These are phyloP conservation scores for Phoxinus phoxinus DNA, from an alignment of 2,113 vertebrate species.

Conservation along the genomic window DNA sequence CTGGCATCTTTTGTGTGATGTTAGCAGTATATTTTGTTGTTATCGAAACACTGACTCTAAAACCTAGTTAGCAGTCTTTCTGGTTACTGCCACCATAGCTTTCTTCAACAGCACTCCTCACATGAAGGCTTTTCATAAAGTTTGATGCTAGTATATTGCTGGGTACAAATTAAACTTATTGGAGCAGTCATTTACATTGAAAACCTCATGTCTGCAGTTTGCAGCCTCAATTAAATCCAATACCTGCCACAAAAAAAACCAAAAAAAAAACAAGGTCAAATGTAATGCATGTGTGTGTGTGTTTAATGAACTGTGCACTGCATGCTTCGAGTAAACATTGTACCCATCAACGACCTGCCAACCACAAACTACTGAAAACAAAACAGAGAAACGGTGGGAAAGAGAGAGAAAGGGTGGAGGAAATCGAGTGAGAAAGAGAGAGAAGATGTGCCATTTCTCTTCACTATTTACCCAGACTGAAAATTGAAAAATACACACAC, in stretches of 20 bases:
- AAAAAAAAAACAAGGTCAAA: constrained; percentile 17
- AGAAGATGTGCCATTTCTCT: neutral
- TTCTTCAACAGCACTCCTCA: neutral
- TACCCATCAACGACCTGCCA: constrained; percentile 25
- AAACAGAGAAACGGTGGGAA: constrained; percentile 36
- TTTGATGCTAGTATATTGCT: neutral
- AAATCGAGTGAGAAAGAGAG: constrained; percentile 18
- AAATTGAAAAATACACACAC: too few relatives aligned
- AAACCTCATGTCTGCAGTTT: too few relatives aligned
- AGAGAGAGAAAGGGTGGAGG: neutral
- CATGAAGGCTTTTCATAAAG: neutral
- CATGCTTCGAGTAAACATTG: constrained; percentile 19
- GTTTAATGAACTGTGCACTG: neutral
- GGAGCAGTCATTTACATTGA: neutral
- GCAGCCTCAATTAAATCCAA: neutral
- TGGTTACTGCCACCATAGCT: neutral
- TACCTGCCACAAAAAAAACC: neutral
- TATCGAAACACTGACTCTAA: neutral
- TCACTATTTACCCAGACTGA: neutral
- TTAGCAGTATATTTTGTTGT: neutral
- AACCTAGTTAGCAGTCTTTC: neutral
- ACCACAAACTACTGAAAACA: constrained; percentile 55
- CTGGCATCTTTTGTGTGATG: neutral
- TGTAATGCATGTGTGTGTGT: constrained; percentile 29
- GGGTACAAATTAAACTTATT: neutral